Evolutionary conservation across 2,113 vertebrate species (phyloP).

Genomic region (Brachyhypopomus gauderio): DNA sequence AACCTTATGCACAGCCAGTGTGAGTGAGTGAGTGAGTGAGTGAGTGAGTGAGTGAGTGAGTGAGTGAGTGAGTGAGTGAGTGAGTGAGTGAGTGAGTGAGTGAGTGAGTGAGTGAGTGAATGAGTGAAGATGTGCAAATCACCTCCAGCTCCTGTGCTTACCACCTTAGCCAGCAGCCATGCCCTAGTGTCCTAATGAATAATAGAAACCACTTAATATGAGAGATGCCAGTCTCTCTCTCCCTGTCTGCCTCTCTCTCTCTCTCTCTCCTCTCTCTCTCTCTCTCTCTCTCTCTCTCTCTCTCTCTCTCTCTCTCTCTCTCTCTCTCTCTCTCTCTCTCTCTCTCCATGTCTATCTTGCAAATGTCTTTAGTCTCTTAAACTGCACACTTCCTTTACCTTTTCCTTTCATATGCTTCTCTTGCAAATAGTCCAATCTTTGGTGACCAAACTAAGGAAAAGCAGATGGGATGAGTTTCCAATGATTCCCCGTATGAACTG

Average conservation of each 20-base stretch:
- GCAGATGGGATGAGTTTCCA: background rate
- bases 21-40: slow-evolving; percentile 13
- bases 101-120: slow-evolving; percentile 14
- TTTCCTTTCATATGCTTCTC: background rate
- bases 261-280: slow-evolving; percentile 1
- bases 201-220: slow-evolving; percentile 52
- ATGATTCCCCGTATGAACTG: background rate
- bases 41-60: slow-evolving; percentile 17
- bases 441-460: background rate
- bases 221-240: slow-evolving; percentile 5
- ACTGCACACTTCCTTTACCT: slow-evolving; percentile 11
- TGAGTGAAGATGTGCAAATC: slow-evolving; percentile 33
- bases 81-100: slow-evolving; percentile 21
- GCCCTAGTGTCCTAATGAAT: slow-evolving; percentile 41
- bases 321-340: slow-evolving; percentile 17
- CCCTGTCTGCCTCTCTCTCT: background rate
- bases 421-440: background rate
- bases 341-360: background rate
- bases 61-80: slow-evolving; percentile 20
- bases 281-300: background rate
- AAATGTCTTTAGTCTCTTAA: slow-evolving; percentile 27
- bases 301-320: background rate
- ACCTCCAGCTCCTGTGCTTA: slow-evolving; percentile 47
- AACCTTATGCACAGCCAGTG: background rate
- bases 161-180: slow-evolving; percentile 40